phyloP scores from a whole-genome alignment of 2,113 vertebrate genomes.

The Heloderma charlesbogerti region DNA sequence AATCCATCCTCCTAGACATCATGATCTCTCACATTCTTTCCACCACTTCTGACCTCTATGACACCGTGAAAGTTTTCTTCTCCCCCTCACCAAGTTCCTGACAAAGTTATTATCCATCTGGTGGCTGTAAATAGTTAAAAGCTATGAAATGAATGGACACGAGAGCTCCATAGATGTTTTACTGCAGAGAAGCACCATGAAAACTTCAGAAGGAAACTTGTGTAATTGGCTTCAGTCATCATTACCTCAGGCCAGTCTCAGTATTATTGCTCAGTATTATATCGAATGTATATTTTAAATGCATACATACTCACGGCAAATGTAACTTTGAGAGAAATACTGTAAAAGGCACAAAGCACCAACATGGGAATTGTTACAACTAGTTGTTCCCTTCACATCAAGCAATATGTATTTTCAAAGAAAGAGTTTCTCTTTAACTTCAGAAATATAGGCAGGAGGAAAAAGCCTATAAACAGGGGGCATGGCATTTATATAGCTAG shows the following conservation, averaged over 20 bases:
- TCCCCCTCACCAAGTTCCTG: not conserved
- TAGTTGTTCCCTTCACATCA: not conserved
- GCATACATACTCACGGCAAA: not conserved
- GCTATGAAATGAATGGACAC: not conserved
- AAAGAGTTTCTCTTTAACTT: slow-evolving; percentile 25
- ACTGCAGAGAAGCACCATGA: not conserved
- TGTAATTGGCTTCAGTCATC: slow-evolving; percentile 18
- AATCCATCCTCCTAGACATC: not conserved
- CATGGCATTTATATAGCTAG: not conserved
- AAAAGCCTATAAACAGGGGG: not conserved
- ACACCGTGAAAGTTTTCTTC: not conserved
- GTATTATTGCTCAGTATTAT: not conserved
- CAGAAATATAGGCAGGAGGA: not conserved
- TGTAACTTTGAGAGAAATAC: slow-evolving; percentile 8
- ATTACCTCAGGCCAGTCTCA: slow-evolving; percentile 11
- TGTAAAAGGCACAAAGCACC: not conserved
- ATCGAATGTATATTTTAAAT: not conserved
- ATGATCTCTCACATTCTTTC: not conserved
- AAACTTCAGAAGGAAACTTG: not conserved
- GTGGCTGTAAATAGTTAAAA: not conserved
- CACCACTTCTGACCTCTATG: not conserved
- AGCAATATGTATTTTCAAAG: not conserved
- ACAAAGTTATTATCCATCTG: not conserved
- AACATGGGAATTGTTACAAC: not conserved
- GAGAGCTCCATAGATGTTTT: slow-evolving; percentile 21